These are phyloP conservation scores for Lasioglossum oenotherae DNA, from an alignment of 2,888 invertebrate genomes.

Conservation along the genomic window DNA sequence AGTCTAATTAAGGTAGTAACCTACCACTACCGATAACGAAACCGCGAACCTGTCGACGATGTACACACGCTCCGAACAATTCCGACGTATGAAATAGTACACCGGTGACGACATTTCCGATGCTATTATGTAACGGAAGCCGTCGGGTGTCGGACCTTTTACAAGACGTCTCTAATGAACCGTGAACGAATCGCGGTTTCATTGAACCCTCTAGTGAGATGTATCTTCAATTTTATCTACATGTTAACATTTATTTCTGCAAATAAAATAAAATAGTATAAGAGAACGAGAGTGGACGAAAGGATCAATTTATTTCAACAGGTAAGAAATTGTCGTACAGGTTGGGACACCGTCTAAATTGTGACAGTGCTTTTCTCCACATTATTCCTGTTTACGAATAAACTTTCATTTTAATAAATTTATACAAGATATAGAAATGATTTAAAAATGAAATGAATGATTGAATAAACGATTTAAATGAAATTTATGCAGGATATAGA, in stretches of 20 bases:
- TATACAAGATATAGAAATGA: too few species aligned
- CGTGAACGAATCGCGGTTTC: conserved; percentile 14
- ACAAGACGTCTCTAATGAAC: conserved; percentile 31
- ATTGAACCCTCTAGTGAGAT: neutral
- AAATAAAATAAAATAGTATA: neutral
- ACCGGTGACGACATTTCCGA: conserved; percentile 15
- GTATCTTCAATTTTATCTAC: neutral
- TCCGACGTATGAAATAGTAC: conserved; percentile 48
- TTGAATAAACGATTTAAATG: too few species aligned
- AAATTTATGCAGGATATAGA: too few species aligned
- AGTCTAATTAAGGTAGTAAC: conserved; percentile 61
- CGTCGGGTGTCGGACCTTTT: conserved; percentile 14
- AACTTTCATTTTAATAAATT: too few species aligned
- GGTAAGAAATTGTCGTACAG: too few species aligned
- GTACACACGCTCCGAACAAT: conserved; percentile 19
- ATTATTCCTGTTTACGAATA: too few species aligned
- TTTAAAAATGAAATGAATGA: too few species aligned
- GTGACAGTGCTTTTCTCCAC: too few species aligned
- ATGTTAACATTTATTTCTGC: neutral
- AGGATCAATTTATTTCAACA: too few species aligned
- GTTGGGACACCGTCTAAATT: too few species aligned
- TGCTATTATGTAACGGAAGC: conserved; percentile 16
- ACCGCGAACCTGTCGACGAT: conserved; percentile 18
- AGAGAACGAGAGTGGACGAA: too few species aligned
- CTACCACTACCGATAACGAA: conserved; percentile 47